Evolutionary conservation across 2,888 invertebrate genomes (phyloP), one percentile per base, ranked within the genome.

Genomic region (Machimus atricapillus): DNA sequence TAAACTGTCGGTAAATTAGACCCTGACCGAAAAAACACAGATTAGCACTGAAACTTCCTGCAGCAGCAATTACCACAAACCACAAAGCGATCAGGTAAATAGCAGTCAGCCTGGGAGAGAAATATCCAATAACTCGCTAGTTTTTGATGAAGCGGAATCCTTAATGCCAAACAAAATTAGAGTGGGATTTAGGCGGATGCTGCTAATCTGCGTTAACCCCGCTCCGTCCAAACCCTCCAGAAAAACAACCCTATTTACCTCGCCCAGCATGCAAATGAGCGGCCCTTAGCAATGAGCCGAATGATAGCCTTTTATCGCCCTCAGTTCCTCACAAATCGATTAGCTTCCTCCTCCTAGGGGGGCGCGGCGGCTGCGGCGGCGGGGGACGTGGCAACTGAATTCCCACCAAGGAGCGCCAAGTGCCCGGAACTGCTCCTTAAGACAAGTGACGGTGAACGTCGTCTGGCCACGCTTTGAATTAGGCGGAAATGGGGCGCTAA

Each of bases 401-500:
- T 23, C 27, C 66, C 23, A 66, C 66, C 12, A 4, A 66, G 66
- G 27, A 66, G 23, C 52, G n/a, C 52, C 52, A 52, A 66, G 19
- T 66, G 23, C 27, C 66, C 23, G 66, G 66, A 66, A 66, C 66
- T 9, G 19, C 23, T 66, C 27, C 66, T 66, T 66, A 66, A 66
- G 66, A 66, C 66, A 66, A 66, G 66, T 66, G 66, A 66, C 66
- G 66, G 23, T 27, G 27, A 66, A 66, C 66, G 66, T 66, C 27
- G 66, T 66, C 27, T 66, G 66, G 66, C 66, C 66, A 66, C 79
- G 31, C 27, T 79, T 52, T 46, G 79, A 52, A 79, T 79, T 79
- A 79, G 31, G 16, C 79, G 79, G 79, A 79, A 79, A 79, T 79
- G 79, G 52, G 79, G 52, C 79, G 52, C 52, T 79, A 79, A 79